Conservation (phyloP, 2,888 invertebrate species). For the Euphydryas editha region DNA sequence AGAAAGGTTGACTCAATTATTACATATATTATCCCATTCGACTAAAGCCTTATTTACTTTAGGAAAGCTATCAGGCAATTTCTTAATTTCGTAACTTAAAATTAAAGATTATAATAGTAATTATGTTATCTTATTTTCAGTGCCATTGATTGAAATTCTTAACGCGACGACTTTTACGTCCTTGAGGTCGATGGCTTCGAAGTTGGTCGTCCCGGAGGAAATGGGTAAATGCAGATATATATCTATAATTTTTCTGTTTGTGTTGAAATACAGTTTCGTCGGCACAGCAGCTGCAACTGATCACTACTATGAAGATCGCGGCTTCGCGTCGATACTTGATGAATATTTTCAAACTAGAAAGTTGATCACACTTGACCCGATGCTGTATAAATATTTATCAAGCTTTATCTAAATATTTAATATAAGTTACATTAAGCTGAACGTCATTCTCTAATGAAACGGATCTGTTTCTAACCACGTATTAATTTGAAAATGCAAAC, state of each 20-base stretch:
- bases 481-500: no score
- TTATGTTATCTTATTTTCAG: constrained; percentile 54
- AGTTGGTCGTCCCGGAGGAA: constrained; percentile 72
- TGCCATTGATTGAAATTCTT: constrained; percentile 72
- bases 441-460: no score
- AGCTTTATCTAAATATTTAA: no score
- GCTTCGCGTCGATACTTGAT: neutral
- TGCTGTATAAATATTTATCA: neutral
- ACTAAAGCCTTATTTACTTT: no score
- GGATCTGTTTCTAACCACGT: no score
- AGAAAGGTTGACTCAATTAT: no score
- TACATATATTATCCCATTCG: no score
- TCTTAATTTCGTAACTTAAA: neutral
- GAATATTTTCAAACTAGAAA: neutral
- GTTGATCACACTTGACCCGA: constrained; percentile 1
- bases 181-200: constrained; percentile 74
- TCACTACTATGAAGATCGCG: neutral
- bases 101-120: constrained; percentile 11
- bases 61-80: neutral
- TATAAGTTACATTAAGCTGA: no score
- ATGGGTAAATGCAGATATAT: constrained; percentile 58
- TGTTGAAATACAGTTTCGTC: neutral
- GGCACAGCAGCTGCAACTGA: neutral
- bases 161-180: constrained; percentile 79
- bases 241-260: constrained; percentile 11